A percentile compares a stretch with the other conserved stretches of the same genome.
Evolutionary conservation across 2,113 vertebrate genomes (phyloP).

Genomic region (Ibidorhyncha struthersii): DNA sequence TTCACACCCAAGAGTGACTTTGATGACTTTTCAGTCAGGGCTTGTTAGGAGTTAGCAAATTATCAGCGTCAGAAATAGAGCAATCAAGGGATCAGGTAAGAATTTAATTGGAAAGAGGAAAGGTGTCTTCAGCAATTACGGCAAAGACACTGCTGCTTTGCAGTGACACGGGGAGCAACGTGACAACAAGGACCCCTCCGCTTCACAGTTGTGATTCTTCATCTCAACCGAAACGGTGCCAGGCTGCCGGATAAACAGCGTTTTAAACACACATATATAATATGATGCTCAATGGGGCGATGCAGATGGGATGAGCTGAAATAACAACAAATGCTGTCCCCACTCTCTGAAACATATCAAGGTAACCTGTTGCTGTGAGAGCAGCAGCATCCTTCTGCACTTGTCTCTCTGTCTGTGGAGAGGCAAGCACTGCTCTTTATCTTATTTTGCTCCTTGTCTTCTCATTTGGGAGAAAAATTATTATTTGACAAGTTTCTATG

Average conservation of each 20-base stretch:
- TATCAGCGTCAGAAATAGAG: background rate
- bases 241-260: background rate
- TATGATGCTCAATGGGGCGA: background rate
- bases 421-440: background rate
- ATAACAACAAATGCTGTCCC: background rate
- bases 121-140: background rate
- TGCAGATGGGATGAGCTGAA: background rate
- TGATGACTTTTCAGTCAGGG: slow-evolving; percentile 7
- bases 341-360: background rate
- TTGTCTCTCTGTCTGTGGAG: background rate
- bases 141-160: background rate
- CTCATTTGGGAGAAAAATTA: background rate
- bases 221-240: background rate
- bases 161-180: background rate
- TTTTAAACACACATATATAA: background rate
- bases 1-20: background rate
- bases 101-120: slow-evolving; percentile 12
- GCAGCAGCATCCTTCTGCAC: background rate
- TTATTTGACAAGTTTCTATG: background rate
- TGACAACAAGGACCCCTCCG: background rate
- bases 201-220: background rate
- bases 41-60: background rate
- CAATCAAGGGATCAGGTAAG: background rate
- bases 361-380: background rate
- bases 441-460: background rate